phyloP scores from a whole-genome alignment of 2,113 vertebrate genomes.

The Leptosomus discolor region DNA sequence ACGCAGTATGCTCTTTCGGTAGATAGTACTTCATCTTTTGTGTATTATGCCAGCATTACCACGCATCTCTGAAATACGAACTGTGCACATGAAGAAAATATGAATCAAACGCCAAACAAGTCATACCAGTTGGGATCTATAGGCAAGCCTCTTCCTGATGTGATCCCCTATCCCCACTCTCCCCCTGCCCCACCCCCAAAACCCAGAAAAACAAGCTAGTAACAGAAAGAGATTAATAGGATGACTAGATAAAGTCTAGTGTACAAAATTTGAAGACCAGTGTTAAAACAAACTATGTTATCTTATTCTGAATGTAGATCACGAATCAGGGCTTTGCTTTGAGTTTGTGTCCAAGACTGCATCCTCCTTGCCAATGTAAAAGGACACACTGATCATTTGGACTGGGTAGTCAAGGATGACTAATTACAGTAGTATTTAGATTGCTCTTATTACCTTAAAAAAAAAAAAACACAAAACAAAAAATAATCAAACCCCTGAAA shows the following conservation, averaged over 20 bases:
- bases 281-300: background rate
- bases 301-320: background rate
- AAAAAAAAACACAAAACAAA: background rate
- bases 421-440: background rate
- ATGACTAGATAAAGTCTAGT: background rate
- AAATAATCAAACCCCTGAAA: background rate
- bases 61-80: background rate
- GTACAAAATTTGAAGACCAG: background rate
- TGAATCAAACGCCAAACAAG: background rate
- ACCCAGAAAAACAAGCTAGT: background rate
- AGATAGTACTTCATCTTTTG: background rate
- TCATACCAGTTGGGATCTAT: background rate
- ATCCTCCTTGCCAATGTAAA: background rate
- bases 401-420: background rate
- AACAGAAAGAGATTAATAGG: background rate
- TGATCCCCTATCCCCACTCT: background rate
- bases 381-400: background rate
- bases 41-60: background rate
- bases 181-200: fast-evolving
- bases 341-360: background rate
- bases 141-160: background rate
- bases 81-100: background rate
- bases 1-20: background rate
- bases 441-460: background rate
- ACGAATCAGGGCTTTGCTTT: background rate